A percentile compares a stretch with the other conserved stretches of the same genome.
These are phyloP conservation scores for Phortica magna DNA, from an alignment of 2,888 invertebrate genomes.

Conservation along the genomic window DNA sequence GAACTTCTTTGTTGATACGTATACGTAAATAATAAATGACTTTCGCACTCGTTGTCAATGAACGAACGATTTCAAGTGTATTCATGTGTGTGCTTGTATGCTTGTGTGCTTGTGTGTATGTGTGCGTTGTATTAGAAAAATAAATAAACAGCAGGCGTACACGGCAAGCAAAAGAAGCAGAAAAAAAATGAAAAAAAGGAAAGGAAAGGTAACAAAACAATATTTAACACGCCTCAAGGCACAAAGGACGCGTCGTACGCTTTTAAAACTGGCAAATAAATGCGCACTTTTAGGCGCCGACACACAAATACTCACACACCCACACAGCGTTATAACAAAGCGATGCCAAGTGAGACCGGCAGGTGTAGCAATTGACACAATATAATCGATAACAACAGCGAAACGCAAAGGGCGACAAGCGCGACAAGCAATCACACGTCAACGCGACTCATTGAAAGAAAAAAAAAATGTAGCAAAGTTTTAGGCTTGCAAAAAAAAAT, in stretches of 20 bases:
- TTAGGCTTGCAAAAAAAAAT: neutral
- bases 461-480: neutral
- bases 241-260: conserved; percentile 52
- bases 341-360: neutral
- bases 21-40: conserved; percentile 67
- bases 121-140: neutral
- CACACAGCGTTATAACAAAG: neutral
- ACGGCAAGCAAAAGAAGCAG: neutral
- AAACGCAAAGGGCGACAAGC: neutral
- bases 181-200: too few relatives aligned
- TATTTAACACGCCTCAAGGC: conserved; percentile 62
- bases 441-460: neutral
- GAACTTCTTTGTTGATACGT: neutral
- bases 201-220: conserved; percentile 46
- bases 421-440: conserved; percentile 12
- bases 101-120: neutral
- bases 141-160: conserved; percentile 25
- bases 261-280: conserved; percentile 64
- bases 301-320: conserved; percentile 16
- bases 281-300: conserved; percentile 36
- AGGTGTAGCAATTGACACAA: neutral
- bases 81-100: conserved; percentile 40
- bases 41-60: conserved; percentile 54
- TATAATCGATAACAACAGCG: neutral
- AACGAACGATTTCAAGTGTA: conserved; percentile 7